These are phyloP conservation scores for Teleiodes luculella DNA, from an alignment of 2,888 invertebrate species.

Conservation along the genomic window DNA sequence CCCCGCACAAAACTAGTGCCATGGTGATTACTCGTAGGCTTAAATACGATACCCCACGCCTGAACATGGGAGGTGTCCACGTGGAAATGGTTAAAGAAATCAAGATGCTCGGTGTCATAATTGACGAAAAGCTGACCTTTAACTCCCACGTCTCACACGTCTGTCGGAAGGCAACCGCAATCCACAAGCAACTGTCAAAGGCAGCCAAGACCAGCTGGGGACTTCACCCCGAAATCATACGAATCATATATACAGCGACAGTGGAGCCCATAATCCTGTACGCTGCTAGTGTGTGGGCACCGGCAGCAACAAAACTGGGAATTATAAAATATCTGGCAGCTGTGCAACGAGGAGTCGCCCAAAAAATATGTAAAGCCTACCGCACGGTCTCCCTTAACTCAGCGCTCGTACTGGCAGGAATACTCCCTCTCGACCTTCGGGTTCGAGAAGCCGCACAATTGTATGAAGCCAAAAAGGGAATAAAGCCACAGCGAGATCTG, in stretches of 20 bases:
- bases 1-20: neutral
- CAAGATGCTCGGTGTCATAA: conserved; percentile 17
- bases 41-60: neutral
- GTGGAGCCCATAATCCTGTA: neutral
- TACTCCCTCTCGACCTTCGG: conserved; percentile 12
- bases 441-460: neutral
- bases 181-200: neutral
- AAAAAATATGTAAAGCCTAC: conserved; percentile 1
- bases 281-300: neutral
- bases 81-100: conserved; percentile 13
- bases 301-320: neutral
- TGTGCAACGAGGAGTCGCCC: neutral
- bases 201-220: neutral
- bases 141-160: neutral
- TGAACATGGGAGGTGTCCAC: conserved; percentile 5
- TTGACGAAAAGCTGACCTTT: neutral
- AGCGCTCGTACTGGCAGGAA: conserved; percentile 5
- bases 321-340: neutral
- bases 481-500: neutral
- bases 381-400: conserved; percentile 3
- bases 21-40: neutral
- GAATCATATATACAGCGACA: neutral
- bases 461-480: neutral
- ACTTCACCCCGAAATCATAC: neutral
- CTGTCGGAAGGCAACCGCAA: neutral